These are phyloP conservation scores for Latrodectus hesperus DNA, from an alignment of 2,888 invertebrate genomes.

Conservation along the genomic window DNA sequence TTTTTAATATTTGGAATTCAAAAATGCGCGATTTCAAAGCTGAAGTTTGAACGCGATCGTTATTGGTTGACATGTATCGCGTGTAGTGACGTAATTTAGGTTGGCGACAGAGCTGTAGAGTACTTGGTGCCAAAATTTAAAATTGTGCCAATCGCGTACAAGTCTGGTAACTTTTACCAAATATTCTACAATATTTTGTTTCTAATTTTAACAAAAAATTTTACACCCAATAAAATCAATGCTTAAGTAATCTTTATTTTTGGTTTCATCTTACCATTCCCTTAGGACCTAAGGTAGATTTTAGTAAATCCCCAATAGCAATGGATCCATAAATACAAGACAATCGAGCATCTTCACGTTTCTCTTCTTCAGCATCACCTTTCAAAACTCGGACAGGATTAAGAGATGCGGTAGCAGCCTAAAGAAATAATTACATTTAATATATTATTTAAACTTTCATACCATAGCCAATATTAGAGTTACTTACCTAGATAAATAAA, in stretches of 20 bases:
- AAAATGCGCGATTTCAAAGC: too few species aligned
- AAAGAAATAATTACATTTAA: neutral
- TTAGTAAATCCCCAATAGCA: conserved; percentile 98
- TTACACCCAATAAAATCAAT: conserved; percentile 9
- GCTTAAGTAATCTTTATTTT: neutral
- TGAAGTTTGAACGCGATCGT: too few species aligned
- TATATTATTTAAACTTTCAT: neutral
- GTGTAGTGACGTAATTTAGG: too few species aligned
- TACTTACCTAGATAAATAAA: neutral
- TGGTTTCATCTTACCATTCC: conserved; percentile 83
- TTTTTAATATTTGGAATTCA: too few species aligned
- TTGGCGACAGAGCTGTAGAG: too few species aligned
- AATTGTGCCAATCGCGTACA: too few species aligned
- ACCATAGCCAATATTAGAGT: neutral
- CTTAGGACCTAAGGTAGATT: conserved; percentile 98
- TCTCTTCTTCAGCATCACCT: conserved; percentile 97
- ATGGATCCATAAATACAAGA: conserved; percentile 99
- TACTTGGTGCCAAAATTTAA: too few species aligned
- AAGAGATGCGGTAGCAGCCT: conserved; percentile 75
- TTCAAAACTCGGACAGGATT: conserved; percentile 96
- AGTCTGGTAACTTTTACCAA: too few species aligned
- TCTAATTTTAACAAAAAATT: neutral
- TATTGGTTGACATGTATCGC: too few species aligned
- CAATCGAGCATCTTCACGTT: conserved; percentile 95
- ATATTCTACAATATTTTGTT: too few species aligned